Conservation (phyloP, 2,113 vertebrate genomes). For the Phycodurus eques region DNA sequence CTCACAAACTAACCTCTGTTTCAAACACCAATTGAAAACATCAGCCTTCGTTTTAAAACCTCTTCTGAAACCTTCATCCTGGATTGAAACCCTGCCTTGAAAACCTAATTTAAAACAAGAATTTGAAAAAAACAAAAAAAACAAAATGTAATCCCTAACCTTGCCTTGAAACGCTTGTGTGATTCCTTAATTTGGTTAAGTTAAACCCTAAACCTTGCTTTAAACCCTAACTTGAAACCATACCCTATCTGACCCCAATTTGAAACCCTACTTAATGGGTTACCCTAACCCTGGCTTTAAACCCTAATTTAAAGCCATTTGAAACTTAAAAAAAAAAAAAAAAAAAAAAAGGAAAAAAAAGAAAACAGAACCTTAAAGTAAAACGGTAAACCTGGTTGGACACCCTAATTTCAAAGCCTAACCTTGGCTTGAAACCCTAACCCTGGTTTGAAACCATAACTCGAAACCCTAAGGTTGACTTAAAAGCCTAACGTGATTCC, state of each 20-base stretch:
- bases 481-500: too few species aligned
- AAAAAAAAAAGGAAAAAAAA: too few species aligned
- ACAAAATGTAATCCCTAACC: neutral
- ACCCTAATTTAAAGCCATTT: too few species aligned
- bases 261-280: too few species aligned
- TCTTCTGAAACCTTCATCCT: neutral
- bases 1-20: neutral
- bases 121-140: neutral
- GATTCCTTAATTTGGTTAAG: too few species aligned
- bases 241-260: neutral
- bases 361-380: too few species aligned
- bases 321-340: too few species aligned
- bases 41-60: neutral
- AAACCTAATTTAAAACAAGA: neutral
- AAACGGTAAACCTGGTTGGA: too few species aligned
- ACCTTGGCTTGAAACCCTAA: neutral
- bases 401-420: too few species aligned
- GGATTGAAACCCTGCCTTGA: neutral
- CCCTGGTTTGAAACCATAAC: neutral
- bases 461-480: neutral
- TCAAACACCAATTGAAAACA: too few species aligned
- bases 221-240: neutral
- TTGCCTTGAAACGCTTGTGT: too few species aligned
- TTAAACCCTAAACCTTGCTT: neutral
- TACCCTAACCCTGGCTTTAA: too few species aligned